phyloP scores from a whole-genome alignment of 37 sponge, comb jelly and placozoan genomes.

The Aplysina aerophoba region DNA sequence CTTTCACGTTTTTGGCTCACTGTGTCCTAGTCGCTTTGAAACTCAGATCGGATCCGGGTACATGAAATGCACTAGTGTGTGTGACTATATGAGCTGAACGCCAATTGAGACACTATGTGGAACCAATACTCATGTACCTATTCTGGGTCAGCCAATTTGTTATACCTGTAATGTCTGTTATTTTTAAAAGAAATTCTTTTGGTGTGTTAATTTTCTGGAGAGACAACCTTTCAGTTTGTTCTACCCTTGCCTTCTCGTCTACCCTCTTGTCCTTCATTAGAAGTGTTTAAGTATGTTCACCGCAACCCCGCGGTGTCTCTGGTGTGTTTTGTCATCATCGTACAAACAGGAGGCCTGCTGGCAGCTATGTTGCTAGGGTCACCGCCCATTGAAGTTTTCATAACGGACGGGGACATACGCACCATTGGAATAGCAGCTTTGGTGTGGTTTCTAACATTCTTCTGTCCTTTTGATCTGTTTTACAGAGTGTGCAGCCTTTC shows the following conservation, averaged over 20 bases:
- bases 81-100: no score
- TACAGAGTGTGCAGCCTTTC: neutral
- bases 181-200: no score
- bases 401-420: neutral
- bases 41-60: neutral
- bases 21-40: neutral
- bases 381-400: neutral
- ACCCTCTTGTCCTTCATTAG: no score
- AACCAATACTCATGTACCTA: no score
- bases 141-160: no score
- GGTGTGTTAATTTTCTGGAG: no score
- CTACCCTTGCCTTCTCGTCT: no score
- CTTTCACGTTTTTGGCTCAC: neutral
- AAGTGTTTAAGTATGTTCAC: neutral
- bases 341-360: neutral
- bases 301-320: conserved; percentile 18
- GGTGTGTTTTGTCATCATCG: neutral
- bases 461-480: conserved; percentile 23
- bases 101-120: no score
- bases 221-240: no score
- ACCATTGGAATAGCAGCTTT: neutral
- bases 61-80: no score
- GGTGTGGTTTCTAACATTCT: conserved; percentile 21
- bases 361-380: neutral
- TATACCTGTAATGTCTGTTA: no score